Base-by-base conservation (phyloP, 2,888 invertebrate species). In the Drosophila maculinotata region DNA sequence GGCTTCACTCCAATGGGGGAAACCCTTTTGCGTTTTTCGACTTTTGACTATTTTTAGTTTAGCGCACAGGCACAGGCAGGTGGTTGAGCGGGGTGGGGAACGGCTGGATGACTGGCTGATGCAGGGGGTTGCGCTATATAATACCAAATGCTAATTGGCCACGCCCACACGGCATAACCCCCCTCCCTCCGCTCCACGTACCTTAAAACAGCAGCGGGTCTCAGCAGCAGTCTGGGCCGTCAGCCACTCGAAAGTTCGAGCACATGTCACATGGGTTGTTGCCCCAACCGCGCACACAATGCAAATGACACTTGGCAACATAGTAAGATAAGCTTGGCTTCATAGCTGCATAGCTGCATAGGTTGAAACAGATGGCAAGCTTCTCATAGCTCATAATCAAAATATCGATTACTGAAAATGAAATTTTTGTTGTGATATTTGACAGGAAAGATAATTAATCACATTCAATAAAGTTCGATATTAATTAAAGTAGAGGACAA, bases 191-290 rank as follows among this genome's bases (percentile, higher is more conserved):
- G n/a, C 41, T 20, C 2, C 20, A 20, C 20, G 20, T 20, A 20
- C n/a, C 38, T 10, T 17, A 10, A 10, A 38, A 14, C 35, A 25
- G 38, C 42, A 14, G 25, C 38, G 14, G 33, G 28, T 30, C 48
- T 31, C 14, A 15, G 47, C 31, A 45, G 52, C 58, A 56, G 74
- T 74, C 74, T 70, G 74, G 57, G 60, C 42, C 56, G 67, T 23
- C 70, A 60, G 68, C 54, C 79, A 79, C 79, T 79, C 64, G 52
- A 79, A 76, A 79, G 79, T 81, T 79, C 79, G 79, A 79, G 79
- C 74, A 66, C 79, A 79, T 79, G 79, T 76, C 76, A 79, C 74
- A 74, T 64, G 81, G 78, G 78, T 80, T 80, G 78, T 78, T 79
- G 79, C 78, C 76, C 81, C 69, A 54, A 39, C 66, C 60, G 49